A percentile compares a stretch with the other conserved stretches of the same genome.
These are phyloP conservation scores for Thamnophis sirtalis DNA, from an alignment of 2,113 vertebrate species.

Conservation along the genomic window DNA sequence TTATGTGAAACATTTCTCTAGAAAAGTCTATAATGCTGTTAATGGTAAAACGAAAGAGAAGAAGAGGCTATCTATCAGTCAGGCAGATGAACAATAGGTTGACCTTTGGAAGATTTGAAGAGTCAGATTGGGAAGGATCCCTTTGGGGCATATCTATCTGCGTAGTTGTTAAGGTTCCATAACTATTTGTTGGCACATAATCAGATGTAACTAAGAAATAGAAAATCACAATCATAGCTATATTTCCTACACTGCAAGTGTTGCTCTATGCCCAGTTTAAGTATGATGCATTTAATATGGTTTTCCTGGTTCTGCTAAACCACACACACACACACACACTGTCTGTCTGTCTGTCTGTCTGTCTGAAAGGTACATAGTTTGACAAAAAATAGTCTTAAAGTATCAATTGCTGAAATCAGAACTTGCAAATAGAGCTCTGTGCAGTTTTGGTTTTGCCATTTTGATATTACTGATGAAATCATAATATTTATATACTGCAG, in stretches of 20 bases:
- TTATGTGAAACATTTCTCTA: not conserved
- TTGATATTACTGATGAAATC: not conserved
- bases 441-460: not conserved
- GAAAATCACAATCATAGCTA: not conserved
- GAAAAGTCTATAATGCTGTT: not conserved
- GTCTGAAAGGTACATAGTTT: not conserved
- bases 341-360: too few species aligned
- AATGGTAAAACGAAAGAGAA: not conserved
- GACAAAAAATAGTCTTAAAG: not conserved
- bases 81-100: not conserved
- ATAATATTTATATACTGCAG: not conserved
- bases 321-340: not conserved
- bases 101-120: not conserved
- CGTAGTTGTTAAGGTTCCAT: not conserved
- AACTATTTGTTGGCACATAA: not conserved
- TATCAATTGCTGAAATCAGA: not conserved
- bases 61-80: not conserved
- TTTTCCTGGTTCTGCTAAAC: not conserved
- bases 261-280: not conserved
- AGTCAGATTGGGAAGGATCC: not conserved
- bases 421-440: not conserved
- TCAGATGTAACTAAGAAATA: not conserved
- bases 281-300: not conserved
- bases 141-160: not conserved
- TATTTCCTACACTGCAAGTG: not conserved